A percentile compares a stretch with the other conserved stretches of the same genome.
phyloP scores from a whole-genome alignment of 2,888 invertebrate genomes.

The Hypercompe scribonia region DNA sequence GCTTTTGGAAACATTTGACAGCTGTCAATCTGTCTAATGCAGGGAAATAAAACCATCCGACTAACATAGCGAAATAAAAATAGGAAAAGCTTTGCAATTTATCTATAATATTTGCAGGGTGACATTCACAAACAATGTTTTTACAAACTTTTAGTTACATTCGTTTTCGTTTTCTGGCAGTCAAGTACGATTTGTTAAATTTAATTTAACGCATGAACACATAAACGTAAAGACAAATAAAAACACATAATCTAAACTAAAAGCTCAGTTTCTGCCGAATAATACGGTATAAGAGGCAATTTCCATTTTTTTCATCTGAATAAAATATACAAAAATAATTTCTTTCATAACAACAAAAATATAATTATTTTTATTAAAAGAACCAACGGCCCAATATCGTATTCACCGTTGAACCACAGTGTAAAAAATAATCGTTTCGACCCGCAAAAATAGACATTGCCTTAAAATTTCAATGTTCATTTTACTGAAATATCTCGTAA shows the following conservation, averaged over 20 bases:
- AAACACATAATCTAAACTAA: neutral
- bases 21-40: neutral
- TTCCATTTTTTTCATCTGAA: neutral
- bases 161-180: no score
- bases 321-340: constrained; percentile 13
- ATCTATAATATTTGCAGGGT: neutral
- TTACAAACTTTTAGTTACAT: no score
- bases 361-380: constrained; percentile 44
- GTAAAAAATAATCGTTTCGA: constrained; percentile 50
- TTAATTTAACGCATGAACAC: no score
- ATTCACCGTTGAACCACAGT: constrained; percentile 40
- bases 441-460: constrained; percentile 22
- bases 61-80: neutral
- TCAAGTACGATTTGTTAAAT: no score
- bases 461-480: constrained; percentile 25
- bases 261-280: neutral
- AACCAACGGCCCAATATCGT: constrained; percentile 25
- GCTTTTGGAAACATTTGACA: neutral
- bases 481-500: constrained; percentile 31
- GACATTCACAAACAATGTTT: neutral
- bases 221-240: neutral
- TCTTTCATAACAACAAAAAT: constrained; percentile 38
- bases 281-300: neutral
- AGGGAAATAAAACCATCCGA: neutral
- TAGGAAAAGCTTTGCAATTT: neutral